phyloP scores from a whole-genome alignment of 2,888 invertebrate genomes.

The Chrysolina oricalcia region DNA sequence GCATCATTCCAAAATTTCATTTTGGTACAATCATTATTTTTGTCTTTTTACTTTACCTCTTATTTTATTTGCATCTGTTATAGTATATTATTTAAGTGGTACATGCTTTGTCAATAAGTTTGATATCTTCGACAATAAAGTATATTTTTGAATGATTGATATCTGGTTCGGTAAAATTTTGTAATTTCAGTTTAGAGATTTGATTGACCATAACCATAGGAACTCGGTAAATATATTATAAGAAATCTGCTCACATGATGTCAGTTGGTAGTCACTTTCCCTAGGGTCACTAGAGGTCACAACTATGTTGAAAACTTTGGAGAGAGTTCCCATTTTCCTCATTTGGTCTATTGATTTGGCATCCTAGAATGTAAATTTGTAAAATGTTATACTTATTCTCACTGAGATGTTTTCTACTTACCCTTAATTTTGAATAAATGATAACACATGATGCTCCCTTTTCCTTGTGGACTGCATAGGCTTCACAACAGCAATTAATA shows the following conservation, averaged over 20 bases:
- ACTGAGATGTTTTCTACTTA: slow-evolving; percentile 65
- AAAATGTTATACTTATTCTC: background rate
- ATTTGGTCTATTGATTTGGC: slow-evolving; percentile 39
- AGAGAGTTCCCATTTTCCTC: slow-evolving; percentile 71
- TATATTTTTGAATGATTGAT: too few species aligned
- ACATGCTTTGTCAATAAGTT: too few species aligned
- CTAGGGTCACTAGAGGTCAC: slow-evolving; percentile 54
- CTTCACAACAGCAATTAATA: slow-evolving; percentile 78
- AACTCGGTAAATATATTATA: too few species aligned
- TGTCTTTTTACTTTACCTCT: too few species aligned
- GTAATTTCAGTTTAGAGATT: too few species aligned
- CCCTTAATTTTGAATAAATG: slow-evolving; percentile 76
- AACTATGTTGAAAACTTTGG: slow-evolving; percentile 67
- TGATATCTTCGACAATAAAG: too few species aligned
- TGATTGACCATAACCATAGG: too few species aligned
- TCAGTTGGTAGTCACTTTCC: slow-evolving; percentile 43
- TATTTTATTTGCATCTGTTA: too few species aligned
- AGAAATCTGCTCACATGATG: slow-evolving; percentile 53
- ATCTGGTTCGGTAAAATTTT: too few species aligned
- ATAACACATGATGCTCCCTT: slow-evolving; percentile 74
- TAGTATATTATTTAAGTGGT: too few species aligned
- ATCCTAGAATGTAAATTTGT: slow-evolving; percentile 36
- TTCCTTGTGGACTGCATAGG: slow-evolving; percentile 78
- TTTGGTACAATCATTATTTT: too few species aligned
- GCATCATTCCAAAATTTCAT: too few species aligned